Evolutionary conservation across 1,140 invertebrate species (phyloP).

Genomic region (Babylonia areolata): DNA sequence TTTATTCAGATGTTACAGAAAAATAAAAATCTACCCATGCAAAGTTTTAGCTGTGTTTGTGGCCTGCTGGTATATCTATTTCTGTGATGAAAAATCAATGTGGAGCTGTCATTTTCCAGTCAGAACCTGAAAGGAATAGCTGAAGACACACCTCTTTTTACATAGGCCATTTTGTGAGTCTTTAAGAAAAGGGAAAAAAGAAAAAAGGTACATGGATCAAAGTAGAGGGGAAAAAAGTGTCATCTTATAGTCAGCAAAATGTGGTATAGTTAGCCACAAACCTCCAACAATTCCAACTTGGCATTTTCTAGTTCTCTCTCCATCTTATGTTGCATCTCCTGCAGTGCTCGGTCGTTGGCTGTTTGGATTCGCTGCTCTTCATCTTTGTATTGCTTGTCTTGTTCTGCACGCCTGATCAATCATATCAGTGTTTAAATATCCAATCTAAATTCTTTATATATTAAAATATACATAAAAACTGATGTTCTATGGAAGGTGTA

Average conservation of each 20-base stretch:
- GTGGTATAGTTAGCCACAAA: conserved; percentile 19
- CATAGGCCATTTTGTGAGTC: too few species aligned
- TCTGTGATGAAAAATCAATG: too few species aligned
- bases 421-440: too few species aligned
- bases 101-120: too few species aligned
- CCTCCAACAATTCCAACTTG: conserved; percentile 64
- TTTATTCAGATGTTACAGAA: not conserved
- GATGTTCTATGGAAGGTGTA: too few species aligned
- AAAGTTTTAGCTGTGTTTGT: too few species aligned
- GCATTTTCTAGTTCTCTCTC: conserved; percentile 62
- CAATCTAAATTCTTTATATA: too few species aligned
- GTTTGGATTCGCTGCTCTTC: conserved; percentile 54
- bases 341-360: conserved; percentile 57
- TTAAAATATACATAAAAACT: too few species aligned
- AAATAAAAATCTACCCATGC: not conserved
- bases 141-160: too few species aligned
- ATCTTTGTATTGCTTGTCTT: conserved; percentile 49
- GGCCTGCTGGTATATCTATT: too few species aligned
- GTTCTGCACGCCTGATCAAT: conserved; percentile 32
- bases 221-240: not conserved
- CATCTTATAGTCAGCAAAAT: too few species aligned
- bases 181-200: conserved; percentile 16
- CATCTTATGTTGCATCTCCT: conserved; percentile 58
- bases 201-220: not conserved
- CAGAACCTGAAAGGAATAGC: too few species aligned